Percentiles rank a stretch among this genome's conserved stretches.
Evolutionary conservation across 2,888 invertebrate species (phyloP).

Genomic region (Perizoma flavofasciatum): DNA sequence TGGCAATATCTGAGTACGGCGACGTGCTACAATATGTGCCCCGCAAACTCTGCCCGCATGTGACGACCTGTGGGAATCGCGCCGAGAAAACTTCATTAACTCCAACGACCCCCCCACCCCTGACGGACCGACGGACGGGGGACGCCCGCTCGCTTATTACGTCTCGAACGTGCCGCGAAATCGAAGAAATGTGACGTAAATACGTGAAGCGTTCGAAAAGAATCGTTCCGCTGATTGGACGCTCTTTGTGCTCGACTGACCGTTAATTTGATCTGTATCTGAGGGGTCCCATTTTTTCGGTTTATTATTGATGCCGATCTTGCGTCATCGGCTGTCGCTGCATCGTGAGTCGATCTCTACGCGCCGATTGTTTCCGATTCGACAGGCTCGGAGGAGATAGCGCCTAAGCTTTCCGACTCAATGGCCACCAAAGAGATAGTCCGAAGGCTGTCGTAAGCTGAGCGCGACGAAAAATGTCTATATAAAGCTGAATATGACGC

Average conservation of each 20-base stretch:
- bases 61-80: constrained; percentile 84
- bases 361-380: constrained; percentile 24
- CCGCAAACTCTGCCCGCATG: constrained; percentile 77
- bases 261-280: constrained; percentile 80
- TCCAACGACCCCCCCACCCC: constrained; percentile 66
- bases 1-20: constrained; percentile 76
- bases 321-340: constrained; percentile 47
- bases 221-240: constrained; percentile 77
- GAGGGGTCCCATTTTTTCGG: constrained; percentile 60
- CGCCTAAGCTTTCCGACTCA: constrained; percentile 20
- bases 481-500: constrained; percentile 1
- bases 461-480: not conserved
- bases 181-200: constrained; percentile 83
- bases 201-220: constrained; percentile 73
- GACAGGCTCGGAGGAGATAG: constrained; percentile 12
- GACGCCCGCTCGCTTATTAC: constrained; percentile 78
- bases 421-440: constrained; percentile 11
- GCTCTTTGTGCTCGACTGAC: constrained; percentile 75
- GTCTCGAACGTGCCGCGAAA: constrained; percentile 81
- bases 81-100: constrained; percentile 84
- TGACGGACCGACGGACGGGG: constrained; percentile 66
- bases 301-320: constrained; percentile 73
- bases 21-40: constrained; percentile 80
- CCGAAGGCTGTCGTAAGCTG: constrained; percentile 12
- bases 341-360: constrained; percentile 24